These are phyloP conservation scores for Drosophila lacertosa DNA, from an alignment of 1,140 invertebrate species.

Conservation along the genomic window DNA sequence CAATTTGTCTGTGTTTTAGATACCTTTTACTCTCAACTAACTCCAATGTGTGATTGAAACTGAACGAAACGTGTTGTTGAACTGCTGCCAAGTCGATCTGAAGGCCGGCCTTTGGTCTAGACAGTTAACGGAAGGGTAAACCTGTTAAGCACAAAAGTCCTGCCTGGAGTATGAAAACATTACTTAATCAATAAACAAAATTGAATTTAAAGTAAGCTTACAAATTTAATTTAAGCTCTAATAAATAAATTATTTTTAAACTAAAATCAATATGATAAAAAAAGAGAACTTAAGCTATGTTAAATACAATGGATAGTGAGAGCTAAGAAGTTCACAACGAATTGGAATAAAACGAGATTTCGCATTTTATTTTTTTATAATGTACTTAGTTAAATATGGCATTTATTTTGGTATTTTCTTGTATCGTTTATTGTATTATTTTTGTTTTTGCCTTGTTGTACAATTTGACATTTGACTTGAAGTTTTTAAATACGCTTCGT, in stretches of 20 bases:
- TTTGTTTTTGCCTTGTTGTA: constrained; percentile 35
- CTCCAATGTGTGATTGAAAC: constrained; percentile 27
- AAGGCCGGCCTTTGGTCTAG: background rate
- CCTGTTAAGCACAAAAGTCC: background rate
- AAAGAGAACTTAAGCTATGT: no score
- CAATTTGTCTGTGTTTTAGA: background rate
- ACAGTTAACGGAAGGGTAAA: background rate
- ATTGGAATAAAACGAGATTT: background rate
- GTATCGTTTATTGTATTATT: background rate
- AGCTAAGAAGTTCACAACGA: no score
- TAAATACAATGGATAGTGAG: no score
- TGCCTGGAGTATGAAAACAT: no score
- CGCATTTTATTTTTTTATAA: constrained; percentile 19
- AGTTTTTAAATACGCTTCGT: constrained; percentile 20
- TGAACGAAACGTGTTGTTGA: constrained; percentile 25
- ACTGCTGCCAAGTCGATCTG: background rate
- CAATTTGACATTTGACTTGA: constrained; percentile 38
- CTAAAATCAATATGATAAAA: no score
- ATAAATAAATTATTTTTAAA: no score
- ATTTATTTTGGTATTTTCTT: constrained; percentile 13
- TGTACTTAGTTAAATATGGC: constrained; percentile 14
- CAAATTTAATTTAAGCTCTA: no score
- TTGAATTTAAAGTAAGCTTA: no score
- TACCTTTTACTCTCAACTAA: constrained; percentile 11
- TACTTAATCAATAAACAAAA: no score